Base-by-base conservation (phyloP, 2,797 vertebrate species). In the Etheostoma nigrum region DNA sequence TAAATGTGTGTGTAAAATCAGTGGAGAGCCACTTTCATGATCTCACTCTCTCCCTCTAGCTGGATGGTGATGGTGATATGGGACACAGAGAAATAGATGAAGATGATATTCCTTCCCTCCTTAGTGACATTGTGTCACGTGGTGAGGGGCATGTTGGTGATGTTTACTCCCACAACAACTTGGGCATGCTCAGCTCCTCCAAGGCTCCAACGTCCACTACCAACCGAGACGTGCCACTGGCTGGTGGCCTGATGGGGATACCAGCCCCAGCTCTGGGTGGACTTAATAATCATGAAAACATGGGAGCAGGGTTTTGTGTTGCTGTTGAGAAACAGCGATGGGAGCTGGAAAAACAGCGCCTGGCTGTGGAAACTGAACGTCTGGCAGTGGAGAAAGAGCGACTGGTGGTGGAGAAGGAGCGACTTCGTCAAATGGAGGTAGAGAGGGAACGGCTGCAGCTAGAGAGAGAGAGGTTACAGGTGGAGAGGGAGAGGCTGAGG, bases 341-440 rank as follows among this genome's bases (percentile, higher is more conserved):
- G 60, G 97, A 98, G 84, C 74, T 99, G 85, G 97, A 99, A 77
- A 97, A 96, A 10, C 97, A 98, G 63, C 95, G 97, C 0, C 89
- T 99, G 61, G 95, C 96, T 19, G 95, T 99, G 6, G 97, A 99
- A 82, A 95, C 95, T 0, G 97, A 99, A 70, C 94, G 97, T 6
- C 81, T 99, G 74, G 96, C 94, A 23, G 95, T 98, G 42, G 97
- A 99, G 82, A 97, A 96, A 71, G 97, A 99, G 62, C 95, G 97
- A 0, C 93, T 99, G 70, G 93, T 91, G 72, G 95, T 98, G 30
- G 97, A 99, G 88, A 97, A 96, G 47, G 97, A 98, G 76, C 86
- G 96, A 3, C 92, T 98, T 49, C 90, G 95, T 21, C 96, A 96
- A 12, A 47, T 94, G n/a, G 97, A 98, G 82, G 95, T 95, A 0